Evolutionary conservation across 2,888 invertebrate genomes (phyloP).

Genomic region (Eristalinus sepulchralis): DNA sequence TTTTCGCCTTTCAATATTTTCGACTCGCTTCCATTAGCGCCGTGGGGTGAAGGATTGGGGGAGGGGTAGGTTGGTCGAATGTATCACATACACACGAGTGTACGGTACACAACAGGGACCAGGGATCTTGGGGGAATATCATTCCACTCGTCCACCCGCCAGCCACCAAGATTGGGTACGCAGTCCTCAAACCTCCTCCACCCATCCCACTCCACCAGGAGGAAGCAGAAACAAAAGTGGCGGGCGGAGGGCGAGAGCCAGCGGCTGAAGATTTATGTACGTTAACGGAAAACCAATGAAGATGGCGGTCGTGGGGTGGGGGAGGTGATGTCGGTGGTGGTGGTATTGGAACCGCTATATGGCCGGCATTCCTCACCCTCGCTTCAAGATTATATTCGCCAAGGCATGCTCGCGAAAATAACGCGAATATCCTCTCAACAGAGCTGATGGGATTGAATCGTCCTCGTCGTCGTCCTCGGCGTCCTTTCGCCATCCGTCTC

Average conservation of each 20-base stretch:
- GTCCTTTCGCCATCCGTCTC: not conserved
- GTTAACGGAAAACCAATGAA: constrained; percentile 70
- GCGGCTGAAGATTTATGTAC: constrained; percentile 70
- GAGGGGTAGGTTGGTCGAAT: not conserved
- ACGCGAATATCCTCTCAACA: constrained; percentile 68
- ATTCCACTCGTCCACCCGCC: not conserved
- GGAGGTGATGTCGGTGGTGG: constrained; percentile 42
- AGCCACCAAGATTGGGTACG: not conserved
- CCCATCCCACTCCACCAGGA: constrained; percentile 55
- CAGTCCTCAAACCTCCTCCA: constrained; percentile 34
- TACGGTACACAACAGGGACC: not conserved
- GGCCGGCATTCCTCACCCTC: constrained; percentile 59
- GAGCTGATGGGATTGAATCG: constrained; percentile 68
- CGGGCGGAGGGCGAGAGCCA: constrained; percentile 35
- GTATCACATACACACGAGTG: not conserved
- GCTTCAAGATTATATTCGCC: constrained; percentile 58
- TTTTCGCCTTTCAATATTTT: constrained; percentile 68
- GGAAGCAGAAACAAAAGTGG: constrained; percentile 46
- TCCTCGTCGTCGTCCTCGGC: constrained; percentile 22
- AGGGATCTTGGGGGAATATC: not conserved
- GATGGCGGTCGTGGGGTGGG: constrained; percentile 40
- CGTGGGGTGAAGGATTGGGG: not conserved
- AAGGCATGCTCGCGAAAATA: constrained; percentile 64
- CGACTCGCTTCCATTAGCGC: constrained; percentile 63
- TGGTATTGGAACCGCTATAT: constrained; percentile 68